A percentile compares a stretch with the other conserved stretches of the same genome.
These are phyloP conservation scores for Alligator mississippiensis DNA, from an alignment of 2,113 vertebrate species.

Conservation along the genomic window DNA sequence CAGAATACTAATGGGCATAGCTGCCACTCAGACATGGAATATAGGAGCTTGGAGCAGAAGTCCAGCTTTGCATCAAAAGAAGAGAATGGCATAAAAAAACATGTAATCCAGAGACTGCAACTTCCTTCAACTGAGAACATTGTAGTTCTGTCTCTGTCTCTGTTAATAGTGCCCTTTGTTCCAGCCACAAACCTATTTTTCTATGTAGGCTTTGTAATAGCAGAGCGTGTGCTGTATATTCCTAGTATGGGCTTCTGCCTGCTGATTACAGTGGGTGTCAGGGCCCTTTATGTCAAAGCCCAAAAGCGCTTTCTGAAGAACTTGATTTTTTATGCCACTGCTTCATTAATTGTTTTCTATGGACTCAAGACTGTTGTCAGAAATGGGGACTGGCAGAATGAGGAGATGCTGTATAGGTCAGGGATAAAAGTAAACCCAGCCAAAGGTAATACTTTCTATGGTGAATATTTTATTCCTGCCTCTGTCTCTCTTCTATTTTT, in stretches of 20 bases:
- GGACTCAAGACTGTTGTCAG: slow-evolving; percentile 93
- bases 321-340: slow-evolving; percentile 88
- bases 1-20: slow-evolving; percentile 92
- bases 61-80: slow-evolving; percentile 77
- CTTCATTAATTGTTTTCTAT: slow-evolving; percentile 89
- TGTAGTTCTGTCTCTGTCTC: slow-evolving; percentile 91
- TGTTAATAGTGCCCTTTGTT: slow-evolving; percentile 93
- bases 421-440: slow-evolving; percentile 99
- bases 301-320: slow-evolving; percentile 86
- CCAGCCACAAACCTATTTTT: slow-evolving; percentile 99
- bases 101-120: slow-evolving; percentile 78
- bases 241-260: slow-evolving; percentile 99
- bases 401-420: slow-evolving; percentile 98
- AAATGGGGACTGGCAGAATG: slow-evolving; percentile 96
- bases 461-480: slow-evolving; percentile 6
- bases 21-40: slow-evolving; percentile 86
- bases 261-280: slow-evolving; percentile 91
- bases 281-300: slow-evolving; percentile 89
- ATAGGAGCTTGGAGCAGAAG: slow-evolving; percentile 78
- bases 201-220: slow-evolving; percentile 98
- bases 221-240: slow-evolving; percentile 98
- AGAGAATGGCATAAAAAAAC: slow-evolving; percentile 89
- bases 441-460: slow-evolving; percentile 88
- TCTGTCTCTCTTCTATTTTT: slow-evolving; percentile 31
- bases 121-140: slow-evolving; percentile 93